A percentile compares a stretch with the other conserved stretches of the same genome.
phyloP scores from a whole-genome alignment of 2,113 vertebrate species.

The Daubentonia madagascariensis region DNA sequence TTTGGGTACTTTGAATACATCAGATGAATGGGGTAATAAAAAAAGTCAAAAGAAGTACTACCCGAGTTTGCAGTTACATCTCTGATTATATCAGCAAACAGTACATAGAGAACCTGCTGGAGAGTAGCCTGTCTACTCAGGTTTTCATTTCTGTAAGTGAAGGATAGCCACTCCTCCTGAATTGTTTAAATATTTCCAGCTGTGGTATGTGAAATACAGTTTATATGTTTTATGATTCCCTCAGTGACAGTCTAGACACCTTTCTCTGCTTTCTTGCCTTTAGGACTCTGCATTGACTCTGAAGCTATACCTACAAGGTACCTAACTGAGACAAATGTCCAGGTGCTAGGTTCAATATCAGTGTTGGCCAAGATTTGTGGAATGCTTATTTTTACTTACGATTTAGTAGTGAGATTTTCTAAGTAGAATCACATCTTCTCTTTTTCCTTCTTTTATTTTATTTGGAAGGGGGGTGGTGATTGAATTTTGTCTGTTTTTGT shows the following conservation, averaged over 20 bases:
- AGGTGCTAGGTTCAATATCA: neutral
- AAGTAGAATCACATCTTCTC: neutral
- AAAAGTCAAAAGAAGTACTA: neutral
- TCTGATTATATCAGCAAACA: neutral
- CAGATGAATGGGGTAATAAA: neutral
- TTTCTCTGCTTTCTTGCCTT: neutral
- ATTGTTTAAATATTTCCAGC: slow-evolving; percentile 40
- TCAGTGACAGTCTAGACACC: neutral
- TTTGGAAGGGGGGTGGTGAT: neutral
- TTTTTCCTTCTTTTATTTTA: neutral
- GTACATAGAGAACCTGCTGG: neutral
- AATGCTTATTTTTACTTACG: neutral
- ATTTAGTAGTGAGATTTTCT: neutral
- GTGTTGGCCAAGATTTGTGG: neutral
- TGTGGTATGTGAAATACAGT: slow-evolving; percentile 31
- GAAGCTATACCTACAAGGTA: neutral
- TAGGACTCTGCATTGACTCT: neutral
- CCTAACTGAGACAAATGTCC: neutral
- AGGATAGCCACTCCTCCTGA: neutral
- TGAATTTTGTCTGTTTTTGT: neutral
- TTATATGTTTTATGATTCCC: slow-evolving; percentile 25
- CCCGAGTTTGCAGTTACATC: neutral
- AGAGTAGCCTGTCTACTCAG: neutral
- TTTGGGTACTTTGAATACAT: neutral
- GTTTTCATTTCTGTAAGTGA: slow-evolving; percentile 22